Conservation (phyloP, 2,797 vertebrate species). For the Carapus acus region DNA sequence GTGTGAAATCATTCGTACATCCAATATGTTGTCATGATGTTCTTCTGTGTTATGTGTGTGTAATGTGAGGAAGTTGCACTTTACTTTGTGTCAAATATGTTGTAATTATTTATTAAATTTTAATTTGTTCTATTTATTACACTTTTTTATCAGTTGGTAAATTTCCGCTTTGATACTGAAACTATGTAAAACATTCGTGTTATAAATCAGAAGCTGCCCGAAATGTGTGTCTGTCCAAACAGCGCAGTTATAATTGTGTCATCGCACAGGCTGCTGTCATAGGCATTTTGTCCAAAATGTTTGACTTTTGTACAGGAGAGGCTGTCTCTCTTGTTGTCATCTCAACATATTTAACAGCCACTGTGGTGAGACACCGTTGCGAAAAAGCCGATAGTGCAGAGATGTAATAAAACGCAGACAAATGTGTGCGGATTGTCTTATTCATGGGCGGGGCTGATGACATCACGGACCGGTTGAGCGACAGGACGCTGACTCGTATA, state of each 20-base stretch:
- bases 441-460: neutral
- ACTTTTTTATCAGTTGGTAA: slow-evolving; percentile 16
- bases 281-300: slow-evolving; percentile 38
- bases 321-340: slow-evolving; percentile 35
- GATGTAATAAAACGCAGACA: slow-evolving; percentile 55
- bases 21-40: slow-evolving; percentile 30
- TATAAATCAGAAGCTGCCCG: slow-evolving; percentile 28
- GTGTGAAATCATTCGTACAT: slow-evolving; percentile 18
- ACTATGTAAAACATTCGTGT: slow-evolving; percentile 31
- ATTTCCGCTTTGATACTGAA: slow-evolving; percentile 28
- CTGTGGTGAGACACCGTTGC: slow-evolving; percentile 59
- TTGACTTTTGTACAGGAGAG: slow-evolving; percentile 33
- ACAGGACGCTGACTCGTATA: neutral
- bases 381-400: slow-evolving; percentile 56
- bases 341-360: slow-evolving; percentile 50
- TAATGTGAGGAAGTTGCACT: slow-evolving; percentile 60
- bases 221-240: slow-evolving; percentile 24
- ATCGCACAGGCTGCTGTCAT: slow-evolving; percentile 32
- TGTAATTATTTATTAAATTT: slow-evolving; percentile 32
- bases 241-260: slow-evolving; percentile 27
- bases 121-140: slow-evolving; percentile 49
- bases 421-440: neutral
- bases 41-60: slow-evolving; percentile 37
- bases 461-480: neutral
- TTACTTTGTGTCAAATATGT: slow-evolving; percentile 58